These are phyloP conservation scores for Ochlodes sylvanus DNA, from an alignment of 2,888 invertebrate species.

Conservation along the genomic window DNA sequence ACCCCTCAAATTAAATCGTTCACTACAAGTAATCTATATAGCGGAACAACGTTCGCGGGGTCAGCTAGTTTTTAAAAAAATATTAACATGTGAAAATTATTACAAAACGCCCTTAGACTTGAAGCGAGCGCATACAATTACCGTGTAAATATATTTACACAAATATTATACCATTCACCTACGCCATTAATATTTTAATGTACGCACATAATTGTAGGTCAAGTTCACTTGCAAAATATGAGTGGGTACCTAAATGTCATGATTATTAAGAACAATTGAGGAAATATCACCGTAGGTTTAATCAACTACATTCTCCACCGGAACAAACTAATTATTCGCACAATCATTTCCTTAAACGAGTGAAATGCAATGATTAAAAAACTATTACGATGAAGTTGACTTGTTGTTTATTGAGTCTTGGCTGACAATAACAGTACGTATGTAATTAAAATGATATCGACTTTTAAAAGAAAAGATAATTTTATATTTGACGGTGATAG, in stretches of 20 bases:
- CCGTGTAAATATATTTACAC: background rate
- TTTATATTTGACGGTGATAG: too few species aligned
- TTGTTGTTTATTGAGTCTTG: too few species aligned
- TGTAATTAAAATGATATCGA: too few species aligned
- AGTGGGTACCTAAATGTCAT: background rate
- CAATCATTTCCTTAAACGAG: background rate
- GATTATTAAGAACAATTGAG: background rate
- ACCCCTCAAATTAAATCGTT: too few species aligned
- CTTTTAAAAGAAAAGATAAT: too few species aligned
- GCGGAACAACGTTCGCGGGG: too few species aligned
- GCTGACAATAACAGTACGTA: too few species aligned
- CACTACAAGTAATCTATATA: too few species aligned
- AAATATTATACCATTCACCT: background rate
- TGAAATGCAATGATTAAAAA: background rate
- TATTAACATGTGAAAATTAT: background rate
- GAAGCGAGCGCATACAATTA: background rate
- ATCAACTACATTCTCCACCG: background rate
- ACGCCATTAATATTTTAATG: background rate
- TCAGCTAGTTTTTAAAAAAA: too few species aligned
- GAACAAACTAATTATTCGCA: background rate
- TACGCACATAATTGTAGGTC: background rate
- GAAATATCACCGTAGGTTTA: constrained; percentile 1
- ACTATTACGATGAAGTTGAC: background rate
- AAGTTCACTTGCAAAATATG: background rate
- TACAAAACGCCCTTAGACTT: background rate